phyloP scores from a whole-genome alignment of 1,140 invertebrate genomes.

The Plectrocnemia conspersa region DNA sequence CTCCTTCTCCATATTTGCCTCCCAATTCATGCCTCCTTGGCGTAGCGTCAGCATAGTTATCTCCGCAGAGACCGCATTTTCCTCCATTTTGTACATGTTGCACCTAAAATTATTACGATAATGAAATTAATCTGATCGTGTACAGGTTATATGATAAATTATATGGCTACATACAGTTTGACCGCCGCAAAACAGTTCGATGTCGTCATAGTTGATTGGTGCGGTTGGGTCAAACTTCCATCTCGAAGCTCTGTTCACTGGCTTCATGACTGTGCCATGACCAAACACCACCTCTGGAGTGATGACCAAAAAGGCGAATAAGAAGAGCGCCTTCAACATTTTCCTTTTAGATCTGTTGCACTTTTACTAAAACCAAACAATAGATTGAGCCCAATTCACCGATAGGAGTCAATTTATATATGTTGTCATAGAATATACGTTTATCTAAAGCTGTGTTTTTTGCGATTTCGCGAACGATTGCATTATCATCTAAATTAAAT shows the following conservation, averaged over 20 bases:
- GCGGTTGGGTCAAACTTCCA: conserved; percentile 59
- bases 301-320: neutral
- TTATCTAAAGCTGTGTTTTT: too few species aligned
- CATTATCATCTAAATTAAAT: too few species aligned
- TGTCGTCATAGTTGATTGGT: conserved; percentile 60
- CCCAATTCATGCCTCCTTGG: conserved; percentile 61
- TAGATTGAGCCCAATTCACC: too few species aligned
- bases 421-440: too few species aligned
- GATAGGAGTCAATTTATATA: too few species aligned
- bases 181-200: conserved; percentile 65
- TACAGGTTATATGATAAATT: too few species aligned
- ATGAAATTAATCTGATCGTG: too few species aligned
- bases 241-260: conserved; percentile 60
- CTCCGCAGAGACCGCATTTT: conserved; percentile 57
- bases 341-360: too few species aligned
- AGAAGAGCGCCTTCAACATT: neutral
- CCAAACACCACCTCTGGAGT: conserved; percentile 35
- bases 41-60: conserved; percentile 45
- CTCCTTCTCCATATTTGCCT: conserved; percentile 55
- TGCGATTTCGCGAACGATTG: too few species aligned
- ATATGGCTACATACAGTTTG: conserved; percentile 52
- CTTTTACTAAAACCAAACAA: too few species aligned
- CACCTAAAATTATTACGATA: conserved; percentile 35
- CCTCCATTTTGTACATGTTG: conserved; percentile 50
- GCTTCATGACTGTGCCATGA: conserved; percentile 67